Evolutionary conservation across 1,140 invertebrate genomes (phyloP).

Genomic region (Carcinoscorpius rotundicauda): DNA sequence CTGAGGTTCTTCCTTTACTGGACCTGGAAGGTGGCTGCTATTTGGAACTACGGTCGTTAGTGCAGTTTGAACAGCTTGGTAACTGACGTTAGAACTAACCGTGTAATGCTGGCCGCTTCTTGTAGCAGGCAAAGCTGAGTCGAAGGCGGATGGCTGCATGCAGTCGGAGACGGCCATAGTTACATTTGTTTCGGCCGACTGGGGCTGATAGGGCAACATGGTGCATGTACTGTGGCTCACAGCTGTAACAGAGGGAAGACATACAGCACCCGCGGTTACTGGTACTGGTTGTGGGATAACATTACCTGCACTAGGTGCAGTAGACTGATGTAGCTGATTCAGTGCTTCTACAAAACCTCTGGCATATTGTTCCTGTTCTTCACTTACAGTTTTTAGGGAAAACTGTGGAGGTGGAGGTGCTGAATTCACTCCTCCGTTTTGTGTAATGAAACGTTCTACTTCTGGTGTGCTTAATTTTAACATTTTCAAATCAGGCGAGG

Average conservation of each 20-base stretch:
- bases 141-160: too few relatives aligned
- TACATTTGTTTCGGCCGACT: too few relatives aligned
- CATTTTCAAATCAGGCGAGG: constrained; percentile 71
- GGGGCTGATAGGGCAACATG: too few relatives aligned
- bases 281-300: background rate
- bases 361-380: constrained; percentile 83
- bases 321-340: constrained; percentile 63
- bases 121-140: too few relatives aligned
- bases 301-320: constrained; percentile 21
- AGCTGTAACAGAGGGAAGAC: too few relatives aligned
- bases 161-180: too few relatives aligned
- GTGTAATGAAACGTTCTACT: constrained; percentile 64
- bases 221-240: too few relatives aligned
- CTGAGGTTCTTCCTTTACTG: constrained; percentile 75
- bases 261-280: constrained; percentile 1
- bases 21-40: too few relatives aligned
- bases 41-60: background rate
- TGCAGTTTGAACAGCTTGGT: too few relatives aligned
- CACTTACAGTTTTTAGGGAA: constrained; percentile 57
- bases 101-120: background rate
- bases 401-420: constrained; percentile 53
- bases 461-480: constrained; percentile 77
- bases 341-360: constrained; percentile 84
- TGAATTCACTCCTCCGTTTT: constrained; percentile 50
- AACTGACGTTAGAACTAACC: too few relatives aligned